A percentile compares a stretch with the other conserved stretches of the same genome.
phyloP scores from a whole-genome alignment of 2,888 invertebrate genomes.

The Ectropis crepuscularia region DNA sequence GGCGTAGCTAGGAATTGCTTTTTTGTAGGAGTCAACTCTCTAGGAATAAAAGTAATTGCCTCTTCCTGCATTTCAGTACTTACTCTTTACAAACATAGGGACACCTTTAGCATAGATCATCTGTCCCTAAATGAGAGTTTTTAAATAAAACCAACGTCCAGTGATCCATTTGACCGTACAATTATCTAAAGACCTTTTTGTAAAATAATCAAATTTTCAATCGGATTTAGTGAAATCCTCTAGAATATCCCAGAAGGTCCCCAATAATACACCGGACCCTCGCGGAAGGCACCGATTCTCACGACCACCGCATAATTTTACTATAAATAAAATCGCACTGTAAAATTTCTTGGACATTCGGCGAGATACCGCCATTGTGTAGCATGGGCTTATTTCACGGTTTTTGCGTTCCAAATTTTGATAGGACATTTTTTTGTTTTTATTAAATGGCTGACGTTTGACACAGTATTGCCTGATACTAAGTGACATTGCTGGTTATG shows the following conservation, averaged over 20 bases:
- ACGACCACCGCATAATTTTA: constrained; percentile 76
- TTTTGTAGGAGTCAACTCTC: too few species aligned
- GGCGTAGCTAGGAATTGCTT: too few species aligned
- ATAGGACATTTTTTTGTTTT: not conserved
- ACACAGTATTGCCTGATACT: too few species aligned
- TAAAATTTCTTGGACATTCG: constrained; percentile 72
- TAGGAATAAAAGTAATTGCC: too few species aligned
- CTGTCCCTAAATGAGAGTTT: too few species aligned
- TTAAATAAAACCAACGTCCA: too few species aligned
- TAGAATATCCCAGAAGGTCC: constrained; percentile 43
- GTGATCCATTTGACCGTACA: too few species aligned
- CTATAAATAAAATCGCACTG: constrained; percentile 81
- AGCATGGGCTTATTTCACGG: constrained; percentile 39
- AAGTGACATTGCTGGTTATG: too few species aligned
- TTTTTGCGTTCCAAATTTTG: constrained; percentile 2
- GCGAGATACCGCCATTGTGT: constrained; percentile 45
- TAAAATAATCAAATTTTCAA: constrained; percentile 39
- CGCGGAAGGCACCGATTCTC: constrained; percentile 62
- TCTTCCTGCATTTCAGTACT: too few species aligned
- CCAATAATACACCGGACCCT: constrained; percentile 44
- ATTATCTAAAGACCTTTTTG: not conserved
- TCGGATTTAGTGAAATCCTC: constrained; percentile 50
- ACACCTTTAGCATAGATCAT: too few species aligned
- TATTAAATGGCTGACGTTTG: too few species aligned
- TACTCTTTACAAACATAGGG: too few species aligned